Evolutionary conservation across 2,113 vertebrate species (phyloP).

Genomic region (Monarcha castaneiventris): DNA sequence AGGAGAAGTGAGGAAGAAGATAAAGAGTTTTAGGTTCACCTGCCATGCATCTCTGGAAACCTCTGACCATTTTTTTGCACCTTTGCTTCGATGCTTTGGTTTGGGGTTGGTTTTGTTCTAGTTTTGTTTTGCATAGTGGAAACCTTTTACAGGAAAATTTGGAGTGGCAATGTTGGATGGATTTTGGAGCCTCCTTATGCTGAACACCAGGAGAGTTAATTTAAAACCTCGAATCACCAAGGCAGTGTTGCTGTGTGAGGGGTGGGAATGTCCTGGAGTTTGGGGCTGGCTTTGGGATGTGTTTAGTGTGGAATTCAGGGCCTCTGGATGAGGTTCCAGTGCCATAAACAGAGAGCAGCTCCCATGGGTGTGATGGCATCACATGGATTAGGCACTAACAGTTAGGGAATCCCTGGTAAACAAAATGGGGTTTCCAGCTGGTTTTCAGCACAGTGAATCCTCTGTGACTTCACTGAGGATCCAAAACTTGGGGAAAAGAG

Average conservation of each 20-base stretch:
- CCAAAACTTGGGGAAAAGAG: not conserved
- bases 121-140: not conserved
- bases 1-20: not conserved
- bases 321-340: not conserved
- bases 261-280: not conserved
- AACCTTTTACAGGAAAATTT: not conserved
- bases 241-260: not conserved
- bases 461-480: not conserved
- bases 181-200: not conserved
- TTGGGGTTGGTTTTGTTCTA: not conserved
- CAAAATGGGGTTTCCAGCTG: not conserved
- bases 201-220: not conserved
- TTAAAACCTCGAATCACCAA: not conserved
- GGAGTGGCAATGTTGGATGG: not conserved
- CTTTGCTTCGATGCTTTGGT: not conserved
- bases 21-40: not conserved
- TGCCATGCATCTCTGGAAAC: fast-evolving
- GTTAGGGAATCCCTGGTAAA: not conserved
- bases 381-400: fast-evolving
- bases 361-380: fast-evolving
- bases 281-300: not conserved
- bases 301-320: not conserved
- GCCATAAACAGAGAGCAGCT: not conserved
- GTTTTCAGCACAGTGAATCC: not conserved
- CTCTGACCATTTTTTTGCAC: not conserved